Percentiles rank a stretch among this genome's conserved stretches.
phyloP scores from a whole-genome alignment of 2,797 vertebrate species.

The Chloroceryle amazona region DNA sequence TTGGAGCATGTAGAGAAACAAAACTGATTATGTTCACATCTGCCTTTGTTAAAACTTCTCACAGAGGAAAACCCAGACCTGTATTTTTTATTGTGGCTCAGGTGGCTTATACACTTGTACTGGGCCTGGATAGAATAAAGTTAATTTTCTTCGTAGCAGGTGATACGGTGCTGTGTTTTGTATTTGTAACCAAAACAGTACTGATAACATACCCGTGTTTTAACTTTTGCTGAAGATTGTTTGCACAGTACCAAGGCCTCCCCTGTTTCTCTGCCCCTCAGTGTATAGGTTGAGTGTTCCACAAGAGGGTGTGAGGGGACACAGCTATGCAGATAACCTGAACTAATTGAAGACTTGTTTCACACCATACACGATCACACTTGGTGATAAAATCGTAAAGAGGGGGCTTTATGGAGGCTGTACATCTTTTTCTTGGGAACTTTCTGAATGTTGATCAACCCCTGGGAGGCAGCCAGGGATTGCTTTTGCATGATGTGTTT shows the following conservation, averaged over 20 bases:
- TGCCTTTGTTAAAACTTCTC: neutral
- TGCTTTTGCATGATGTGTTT: neutral
- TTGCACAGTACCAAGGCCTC: neutral
- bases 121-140: neutral
- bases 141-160: neutral
- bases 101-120: neutral
- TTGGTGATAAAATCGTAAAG: neutral
- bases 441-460: neutral
- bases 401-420: neutral
- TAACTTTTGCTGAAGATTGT: neutral
- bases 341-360: neutral
- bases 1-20: neutral
- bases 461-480: neutral
- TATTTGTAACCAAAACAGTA: neutral
- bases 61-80: neutral
- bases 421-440: neutral
- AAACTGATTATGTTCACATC: neutral
- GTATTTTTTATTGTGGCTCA: neutral
- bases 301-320: neutral
- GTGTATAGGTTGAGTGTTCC: neutral
- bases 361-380: accelerated
- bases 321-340: neutral
- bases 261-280: neutral
- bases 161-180: neutral
- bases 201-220: neutral